phyloP scores from a whole-genome alignment of 2,888 invertebrate genomes.

The Cheilosia grossa region DNA sequence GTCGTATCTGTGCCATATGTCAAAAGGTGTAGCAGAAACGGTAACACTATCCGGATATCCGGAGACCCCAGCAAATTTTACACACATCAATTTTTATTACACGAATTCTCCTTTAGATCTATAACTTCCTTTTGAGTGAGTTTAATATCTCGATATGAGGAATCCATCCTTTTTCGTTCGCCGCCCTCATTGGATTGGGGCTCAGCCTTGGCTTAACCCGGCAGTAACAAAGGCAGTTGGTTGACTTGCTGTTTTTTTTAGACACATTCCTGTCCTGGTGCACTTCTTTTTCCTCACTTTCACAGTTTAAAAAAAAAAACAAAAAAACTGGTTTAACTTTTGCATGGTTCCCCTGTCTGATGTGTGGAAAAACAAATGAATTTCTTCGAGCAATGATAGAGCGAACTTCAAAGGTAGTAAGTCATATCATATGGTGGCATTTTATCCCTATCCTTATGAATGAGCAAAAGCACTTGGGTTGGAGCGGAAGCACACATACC shows the following conservation, averaged over 20 bases:
- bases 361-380: no score
- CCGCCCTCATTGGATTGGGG: not conserved
- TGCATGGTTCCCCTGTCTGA: no score
- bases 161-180: constrained; percentile 3
- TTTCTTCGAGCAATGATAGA: not conserved
- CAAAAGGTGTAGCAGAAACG: constrained; percentile 14
- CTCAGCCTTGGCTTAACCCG: constrained; percentile 20
- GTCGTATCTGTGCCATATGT: not conserved
- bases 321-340: not conserved
- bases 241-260: constrained; percentile 23
- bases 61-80: constrained; percentile 44
- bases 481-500: not conserved
- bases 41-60: constrained; percentile 20
- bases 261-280: no score
- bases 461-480: constrained; percentile 1
- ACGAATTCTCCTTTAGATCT: constrained; percentile 27
- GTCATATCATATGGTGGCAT: no score
- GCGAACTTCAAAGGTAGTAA: not conserved
- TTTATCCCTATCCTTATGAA: not conserved
- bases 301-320: no score
- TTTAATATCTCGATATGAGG: constrained; percentile 18
- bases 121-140: constrained; percentile 48
- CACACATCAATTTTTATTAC: constrained; percentile 55
- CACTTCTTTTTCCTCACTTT: no score
- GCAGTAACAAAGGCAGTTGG: constrained; percentile 38